Base-by-base conservation (phyloP, 2,797 vertebrate species). In the Micropoecilia bifurca region DNA sequence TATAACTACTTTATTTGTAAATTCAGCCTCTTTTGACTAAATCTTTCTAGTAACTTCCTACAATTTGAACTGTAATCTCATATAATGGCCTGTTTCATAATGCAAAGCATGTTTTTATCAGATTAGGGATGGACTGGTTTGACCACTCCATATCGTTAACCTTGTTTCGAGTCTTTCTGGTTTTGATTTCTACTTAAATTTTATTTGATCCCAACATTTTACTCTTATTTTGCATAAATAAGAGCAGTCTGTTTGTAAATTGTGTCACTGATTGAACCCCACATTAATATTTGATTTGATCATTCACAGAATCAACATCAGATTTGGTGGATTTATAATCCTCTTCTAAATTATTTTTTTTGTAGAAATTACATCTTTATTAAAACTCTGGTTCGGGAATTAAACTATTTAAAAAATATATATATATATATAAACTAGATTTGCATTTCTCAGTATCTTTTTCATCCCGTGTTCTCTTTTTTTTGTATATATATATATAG, bases 391-490 rank as follows among this genome's bases (percentile, higher is more conserved):
- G 22, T n/a, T 69, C 5, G 1, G 13, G 4, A 69, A n/a, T n/a
- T 69, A 36, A 1, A 69, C 66, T 45, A 39, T 43, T 68, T 3
- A 41, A 41, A 41, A 8, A 41, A 28, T n/a, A n/a, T n/a, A n/a
- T n/a, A n/a, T n/a, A n/a, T n/a, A n/a, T 28, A 2, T 14, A 45
- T 45, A 46, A 45, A 28, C 7, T 46, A 45, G 55, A 41, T 2
- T 46, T 7, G 0, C 22, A 10, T 13, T 74, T 46, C 16, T 50
- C 25, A 14, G 22, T 46, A n/a, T 73, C 50, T 72, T 18, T 36
- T 39, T 75, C 16, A 80, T 71, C n/a, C 20, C 41, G 22, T 66
- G 33, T 81, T 47, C n/a, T 55, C 75, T 53, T 53, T 53, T n/a
- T 13, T 28, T 14, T 53, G n/a, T 57, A 36, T 39, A n/a, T n/a